phyloP scores from a whole-genome alignment of 2,797 vertebrate species.

The Centroberyx gerrardi region DNA sequence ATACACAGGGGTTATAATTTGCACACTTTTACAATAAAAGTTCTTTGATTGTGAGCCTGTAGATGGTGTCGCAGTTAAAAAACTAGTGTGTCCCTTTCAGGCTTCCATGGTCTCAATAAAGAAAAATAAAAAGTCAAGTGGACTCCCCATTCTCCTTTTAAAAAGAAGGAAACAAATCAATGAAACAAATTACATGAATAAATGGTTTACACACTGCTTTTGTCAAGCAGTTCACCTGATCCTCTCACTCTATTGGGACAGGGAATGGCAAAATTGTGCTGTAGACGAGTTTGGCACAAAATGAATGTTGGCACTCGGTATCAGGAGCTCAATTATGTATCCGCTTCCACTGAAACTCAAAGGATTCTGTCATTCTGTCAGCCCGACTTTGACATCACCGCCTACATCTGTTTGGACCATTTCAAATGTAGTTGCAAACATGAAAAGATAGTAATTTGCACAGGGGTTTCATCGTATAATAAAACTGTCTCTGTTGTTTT shows the following conservation, averaged over 20 bases:
- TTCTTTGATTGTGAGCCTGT: neutral
- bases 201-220: constrained; percentile 14
- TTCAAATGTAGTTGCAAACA: constrained; percentile 27
- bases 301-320: constrained; percentile 35
- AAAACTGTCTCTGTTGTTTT: constrained; percentile 28
- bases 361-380: constrained; percentile 61
- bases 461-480: neutral
- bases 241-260: constrained; percentile 6
- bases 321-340: constrained; percentile 52
- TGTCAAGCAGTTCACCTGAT: constrained; percentile 33
- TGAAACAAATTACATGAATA: constrained; percentile 9
- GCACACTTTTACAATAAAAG: neutral
- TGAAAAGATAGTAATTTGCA: constrained; percentile 24
- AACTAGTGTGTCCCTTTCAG: too few relatives aligned
- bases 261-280: neutral
- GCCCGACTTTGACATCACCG: constrained; percentile 42
- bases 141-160: neutral
- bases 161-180: neutral
- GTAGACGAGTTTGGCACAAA: constrained; percentile 15
- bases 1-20: neutral
- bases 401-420: constrained; percentile 33
- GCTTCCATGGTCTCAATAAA: too few relatives aligned
- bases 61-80: too few relatives aligned
- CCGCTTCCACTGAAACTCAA: constrained; percentile 27
- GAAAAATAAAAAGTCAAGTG: too few relatives aligned